Base-by-base conservation (phyloP, 2,888 invertebrate genomes). In the Stenolophus ochropezus region DNA sequence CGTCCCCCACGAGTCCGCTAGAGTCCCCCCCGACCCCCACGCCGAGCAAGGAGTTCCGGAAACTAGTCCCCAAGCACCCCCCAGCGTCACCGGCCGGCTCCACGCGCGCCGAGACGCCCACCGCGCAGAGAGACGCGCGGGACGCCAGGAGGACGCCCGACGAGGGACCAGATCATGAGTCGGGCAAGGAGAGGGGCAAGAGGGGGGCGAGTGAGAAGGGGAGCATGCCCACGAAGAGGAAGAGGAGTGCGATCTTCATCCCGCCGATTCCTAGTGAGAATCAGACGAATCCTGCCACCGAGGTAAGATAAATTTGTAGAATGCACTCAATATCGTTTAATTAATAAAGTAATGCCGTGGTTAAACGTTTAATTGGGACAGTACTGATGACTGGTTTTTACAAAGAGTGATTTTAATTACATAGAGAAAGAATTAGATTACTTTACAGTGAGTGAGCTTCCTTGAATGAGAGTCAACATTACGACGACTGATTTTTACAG, bases 161-260 rank as follows among this genome's bases (percentile, higher is more conserved):
- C 4, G 58, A 18, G 58, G 4, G 14, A 11, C 18, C 5, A n/a
- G 77, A 42, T 5, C 8, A 14, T 1, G 47, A 14, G 21, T 23
- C 16, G 25, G 25, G 25, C 8, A 27, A 69, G 6, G 65, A 33
- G 18, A 51, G 77, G 23, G 25, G 20, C 21, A 79, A 74, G 27
- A 73, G 73, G 65, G 79, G 23, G 16, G 74, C 74, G n/a, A 49
- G 21, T 5, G 58, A 74, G 1, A 85, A 86, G 56, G 87, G 87
- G 18, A 87, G 86, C 82, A 86, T 90, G 0, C 91, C 92, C 0
- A 93, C 93, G 0, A 95, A 95, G 86, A 90, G 95, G 74, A 95
- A 96, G 86, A 92, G 96, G 0, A 95, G 96, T 0, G 96, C 96
- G 0, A 95, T 96, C 84, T 96, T 96, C 86, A 96, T 96, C 84